These are phyloP conservation scores for Acridotheres tristis DNA, from an alignment of 2,797 vertebrate genomes.

Conservation along the genomic window DNA sequence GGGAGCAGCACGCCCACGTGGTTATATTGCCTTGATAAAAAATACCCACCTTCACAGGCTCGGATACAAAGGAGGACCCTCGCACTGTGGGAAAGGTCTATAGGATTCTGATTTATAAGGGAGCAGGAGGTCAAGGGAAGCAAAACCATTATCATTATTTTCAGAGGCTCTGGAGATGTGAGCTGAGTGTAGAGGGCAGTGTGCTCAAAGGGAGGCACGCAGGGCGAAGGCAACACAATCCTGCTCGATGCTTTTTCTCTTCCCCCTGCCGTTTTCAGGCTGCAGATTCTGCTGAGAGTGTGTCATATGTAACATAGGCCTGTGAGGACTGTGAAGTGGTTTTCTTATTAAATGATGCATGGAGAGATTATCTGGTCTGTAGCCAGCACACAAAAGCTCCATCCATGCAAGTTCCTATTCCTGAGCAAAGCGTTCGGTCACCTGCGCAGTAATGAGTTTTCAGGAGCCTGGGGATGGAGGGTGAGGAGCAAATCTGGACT, in stretches of 20 bases:
- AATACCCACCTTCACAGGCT: slow-evolving; percentile 14
- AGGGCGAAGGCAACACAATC: neutral
- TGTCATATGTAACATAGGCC: neutral
- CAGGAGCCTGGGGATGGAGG: neutral
- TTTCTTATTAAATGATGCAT: slow-evolving; percentile 53
- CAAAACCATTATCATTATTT: slow-evolving; percentile 69
- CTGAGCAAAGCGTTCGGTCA: neutral
- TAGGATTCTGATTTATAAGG: slow-evolving; percentile 70
- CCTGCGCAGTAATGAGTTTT: neutral
- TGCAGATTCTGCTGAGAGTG: slow-evolving; percentile 1
- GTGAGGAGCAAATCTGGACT: neutral
- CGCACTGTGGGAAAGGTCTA: slow-evolving; percentile 47
- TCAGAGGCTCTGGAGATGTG: slow-evolving; percentile 57
- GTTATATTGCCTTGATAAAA: slow-evolving; percentile 25
- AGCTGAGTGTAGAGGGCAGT: slow-evolving; percentile 58
- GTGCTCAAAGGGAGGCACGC: slow-evolving; percentile 44
- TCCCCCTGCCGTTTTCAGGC: neutral
- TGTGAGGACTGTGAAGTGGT: slow-evolving; percentile 20
- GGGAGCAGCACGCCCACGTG: neutral
- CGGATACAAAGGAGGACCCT: neutral
- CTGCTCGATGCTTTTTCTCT: neutral
- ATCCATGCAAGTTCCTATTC: neutral
- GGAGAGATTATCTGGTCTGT: slow-evolving; percentile 33
- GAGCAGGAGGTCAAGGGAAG: slow-evolving; percentile 65
- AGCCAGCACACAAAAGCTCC: neutral